Evolutionary conservation across 2,888 invertebrate genomes (phyloP), one percentile per base, ranked within the genome.

Genomic region (Ecdyonurus torrentis): DNA sequence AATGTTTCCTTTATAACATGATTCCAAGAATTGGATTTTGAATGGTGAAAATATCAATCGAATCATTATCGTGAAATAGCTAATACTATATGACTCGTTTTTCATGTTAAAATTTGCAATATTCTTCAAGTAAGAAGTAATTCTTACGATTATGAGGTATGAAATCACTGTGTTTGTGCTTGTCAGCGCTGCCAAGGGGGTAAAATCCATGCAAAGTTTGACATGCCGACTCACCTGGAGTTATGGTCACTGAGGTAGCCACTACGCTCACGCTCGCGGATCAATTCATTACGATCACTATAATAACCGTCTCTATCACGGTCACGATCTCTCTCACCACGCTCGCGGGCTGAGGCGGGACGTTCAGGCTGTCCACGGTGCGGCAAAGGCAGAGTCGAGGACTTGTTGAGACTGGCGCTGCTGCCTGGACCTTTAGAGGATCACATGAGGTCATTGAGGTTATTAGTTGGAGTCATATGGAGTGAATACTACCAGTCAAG

Each of bases 221-320:
- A 61, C 55, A 25, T 58, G 24, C 23, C 10, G n/a, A 58, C 70
- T 69, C 73, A 87, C 86, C 87, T 84, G 66, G 87, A 82, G 74
- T 86, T 89, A 70, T 89, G 88, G 73, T 89, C 89, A 71, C 88
- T 89, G 67, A 89, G 78, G 72, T 89, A 89, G 66, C 89, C 89
- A 23, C 84, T 74, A 61, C 89, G 82, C 72, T 90, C 90, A 65
- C 88, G 77, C 70, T 85, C 86, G 22, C 87, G 76, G 71, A 89
- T 83, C 68, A 91, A 77, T 75, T 91, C 91, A 73, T 91, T 91
- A 68, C 91, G 84, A 76, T 92, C 92, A 73, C 91, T 88, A 74
- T 91, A 91, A 74, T 92, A 92, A 61, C 91, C 91, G 72, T 91
- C 91, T 23, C 90, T 81, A 67, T 85, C 85, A 65, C 83, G 78